phyloP scores from a whole-genome alignment of 2,797 vertebrate genomes.

The Jordanella pulchra region DNA sequence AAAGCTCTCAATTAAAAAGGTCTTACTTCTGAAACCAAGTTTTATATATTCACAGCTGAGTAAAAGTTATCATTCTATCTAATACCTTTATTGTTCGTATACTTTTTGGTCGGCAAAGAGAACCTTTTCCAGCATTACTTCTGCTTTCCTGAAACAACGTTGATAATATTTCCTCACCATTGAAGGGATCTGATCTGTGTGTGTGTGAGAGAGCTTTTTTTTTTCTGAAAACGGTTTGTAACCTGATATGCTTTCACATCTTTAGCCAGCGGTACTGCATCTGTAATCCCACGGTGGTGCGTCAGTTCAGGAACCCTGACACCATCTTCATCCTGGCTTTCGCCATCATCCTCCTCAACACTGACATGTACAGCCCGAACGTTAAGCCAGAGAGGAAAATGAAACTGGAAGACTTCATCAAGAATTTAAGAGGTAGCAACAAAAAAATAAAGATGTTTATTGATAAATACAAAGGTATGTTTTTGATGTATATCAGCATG shows the following conservation, averaged over 20 bases:
- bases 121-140: slow-evolving; percentile 43
- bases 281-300: slow-evolving; percentile 95
- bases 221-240: neutral
- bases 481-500: neutral
- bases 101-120: slow-evolving; percentile 26
- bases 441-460: neutral
- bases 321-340: slow-evolving; percentile 99
- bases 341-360: slow-evolving; percentile 98
- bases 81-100: slow-evolving; percentile 5
- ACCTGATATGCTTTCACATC: slow-evolving; percentile 9
- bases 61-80: slow-evolving; percentile 12
- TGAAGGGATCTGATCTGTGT: neutral
- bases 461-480: neutral
- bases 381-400: slow-evolving; percentile 98
- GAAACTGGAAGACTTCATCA: slow-evolving; percentile 98
- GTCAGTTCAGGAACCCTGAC: slow-evolving; percentile 96
- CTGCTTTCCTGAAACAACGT: slow-evolving; percentile 34
- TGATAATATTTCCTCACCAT: slow-evolving; percentile 34
- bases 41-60: neutral
- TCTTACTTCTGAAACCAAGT: too few species aligned
- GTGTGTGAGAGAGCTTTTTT: slow-evolving; percentile 7
- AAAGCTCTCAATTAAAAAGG: neutral
- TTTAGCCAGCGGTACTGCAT: slow-evolving; percentile 95
- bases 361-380: slow-evolving; percentile 99
- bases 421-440: slow-evolving; percentile 91